Conservation (phyloP, 2,888 invertebrate species). For the Papilio demoleus region DNA sequence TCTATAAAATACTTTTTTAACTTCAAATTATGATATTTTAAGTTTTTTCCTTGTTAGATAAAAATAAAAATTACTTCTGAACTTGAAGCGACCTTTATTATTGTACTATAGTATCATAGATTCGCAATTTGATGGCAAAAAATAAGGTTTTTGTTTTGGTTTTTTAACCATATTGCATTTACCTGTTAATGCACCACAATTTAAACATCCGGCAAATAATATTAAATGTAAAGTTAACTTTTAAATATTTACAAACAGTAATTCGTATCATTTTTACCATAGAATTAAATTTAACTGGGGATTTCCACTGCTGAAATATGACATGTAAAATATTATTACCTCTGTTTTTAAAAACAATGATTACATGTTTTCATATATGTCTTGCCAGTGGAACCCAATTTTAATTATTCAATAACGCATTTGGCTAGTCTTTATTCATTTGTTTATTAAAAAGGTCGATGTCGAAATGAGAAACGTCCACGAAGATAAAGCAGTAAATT, state of each 20-base stretch:
- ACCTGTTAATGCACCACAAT: constrained; percentile 27
- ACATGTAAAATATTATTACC: too few relatives aligned
- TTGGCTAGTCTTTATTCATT: too few relatives aligned
- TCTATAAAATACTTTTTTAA: too few relatives aligned
- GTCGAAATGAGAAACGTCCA: too few relatives aligned
- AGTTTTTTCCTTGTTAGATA: neutral
- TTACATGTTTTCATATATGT: too few relatives aligned
- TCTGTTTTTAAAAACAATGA: too few relatives aligned
- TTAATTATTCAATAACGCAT: too few relatives aligned
- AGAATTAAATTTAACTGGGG: too few relatives aligned
- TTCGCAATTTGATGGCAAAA: neutral
- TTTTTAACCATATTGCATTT: constrained; percentile 33
- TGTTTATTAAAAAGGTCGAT: too few relatives aligned
- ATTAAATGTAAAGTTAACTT: neutral
- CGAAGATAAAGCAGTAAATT: too few relatives aligned
- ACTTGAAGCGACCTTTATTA: constrained; percentile 23
- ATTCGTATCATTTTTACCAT: neutral
- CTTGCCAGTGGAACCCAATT: too few relatives aligned
- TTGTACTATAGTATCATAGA: constrained; percentile 22
- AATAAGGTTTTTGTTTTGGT: neutral
- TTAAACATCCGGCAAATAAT: constrained; percentile 21
- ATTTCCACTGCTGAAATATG: too few relatives aligned
- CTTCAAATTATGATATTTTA: neutral
- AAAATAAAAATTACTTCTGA: constrained; percentile 5
- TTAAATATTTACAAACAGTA: neutral